Evolutionary conservation across 2,113 vertebrate genomes (phyloP).

Genomic region (Tonatia bakeri): DNA sequence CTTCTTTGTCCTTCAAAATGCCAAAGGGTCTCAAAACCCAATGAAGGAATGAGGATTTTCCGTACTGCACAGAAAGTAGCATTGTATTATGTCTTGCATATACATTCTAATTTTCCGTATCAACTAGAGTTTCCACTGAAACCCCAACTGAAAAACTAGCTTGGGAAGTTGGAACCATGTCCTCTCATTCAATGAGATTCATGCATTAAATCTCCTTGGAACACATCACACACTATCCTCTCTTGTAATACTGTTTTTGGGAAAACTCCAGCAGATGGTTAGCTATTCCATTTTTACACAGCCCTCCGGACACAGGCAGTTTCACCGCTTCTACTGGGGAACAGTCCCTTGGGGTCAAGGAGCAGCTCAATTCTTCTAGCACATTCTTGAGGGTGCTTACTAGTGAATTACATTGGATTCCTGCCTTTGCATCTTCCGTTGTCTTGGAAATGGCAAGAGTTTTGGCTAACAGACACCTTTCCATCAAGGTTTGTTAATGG

Average conservation of each 20-base stretch:
- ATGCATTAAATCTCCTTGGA: neutral
- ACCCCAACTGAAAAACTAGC: neutral
- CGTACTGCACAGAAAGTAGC: neutral
- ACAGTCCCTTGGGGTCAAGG: neutral
- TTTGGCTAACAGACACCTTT: conserved; percentile 40
- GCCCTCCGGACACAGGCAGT: neutral
- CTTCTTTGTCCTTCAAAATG: neutral
- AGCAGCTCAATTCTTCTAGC: neutral
- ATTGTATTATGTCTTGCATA: neutral
- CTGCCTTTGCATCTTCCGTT: neutral
- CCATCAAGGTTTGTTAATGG: conserved; percentile 26
- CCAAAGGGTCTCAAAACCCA: neutral
- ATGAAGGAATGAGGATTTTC: neutral
- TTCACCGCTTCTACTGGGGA: neutral
- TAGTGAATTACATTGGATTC: neutral
- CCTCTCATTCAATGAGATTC: neutral
- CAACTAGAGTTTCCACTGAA: conserved; percentile 5
- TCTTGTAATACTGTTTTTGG: neutral
- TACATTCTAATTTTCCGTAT: conserved; percentile 7
- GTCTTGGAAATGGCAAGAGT: conserved; percentile 17
- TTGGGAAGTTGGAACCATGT: neutral
- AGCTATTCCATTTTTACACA: neutral
- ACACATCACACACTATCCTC: neutral
- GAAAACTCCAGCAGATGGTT: neutral
- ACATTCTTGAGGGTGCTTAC: neutral